A percentile compares a stretch with the other conserved stretches of the same genome.
Evolutionary conservation across 2,113 vertebrate genomes (phyloP).

Genomic region (Hypocryptadius cinnamomeus): DNA sequence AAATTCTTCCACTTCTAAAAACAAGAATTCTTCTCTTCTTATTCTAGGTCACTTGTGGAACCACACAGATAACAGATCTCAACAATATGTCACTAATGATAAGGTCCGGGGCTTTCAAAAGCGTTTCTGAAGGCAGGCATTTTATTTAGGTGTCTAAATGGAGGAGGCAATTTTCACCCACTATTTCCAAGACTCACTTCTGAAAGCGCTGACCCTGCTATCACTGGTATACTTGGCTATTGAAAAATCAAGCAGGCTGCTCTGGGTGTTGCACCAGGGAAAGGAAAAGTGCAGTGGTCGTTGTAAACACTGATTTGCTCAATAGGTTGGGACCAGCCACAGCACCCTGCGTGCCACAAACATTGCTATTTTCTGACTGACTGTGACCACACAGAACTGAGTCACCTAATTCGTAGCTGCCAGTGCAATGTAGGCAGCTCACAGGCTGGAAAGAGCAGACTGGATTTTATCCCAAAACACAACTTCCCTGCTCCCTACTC

Average conservation of each 20-base stretch:
- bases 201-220: neutral
- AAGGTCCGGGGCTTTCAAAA: neutral
- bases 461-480: neutral
- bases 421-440: neutral
- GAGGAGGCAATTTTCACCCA: neutral
- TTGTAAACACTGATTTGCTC: neutral
- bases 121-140: neutral
- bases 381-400: neutral
- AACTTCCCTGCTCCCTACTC: neutral
- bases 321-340: neutral
- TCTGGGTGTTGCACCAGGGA: neutral
- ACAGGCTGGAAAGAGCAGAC: neutral
- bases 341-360: neutral
- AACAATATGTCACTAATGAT: constrained; percentile 9
- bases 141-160: neutral
- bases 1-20: constrained; percentile 38
- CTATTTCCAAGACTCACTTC: neutral
- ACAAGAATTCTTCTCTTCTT: constrained; percentile 31
- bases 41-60: constrained; percentile 45
- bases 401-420: neutral
- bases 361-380: neutral
- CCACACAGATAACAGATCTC: constrained; percentile 32
- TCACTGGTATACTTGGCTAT: neutral
- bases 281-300: neutral
- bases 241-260: neutral